Percentiles rank a stretch among this genome's conserved stretches.
phyloP scores from a whole-genome alignment of 2,888 invertebrate genomes.

The Lycaena phlaeas region DNA sequence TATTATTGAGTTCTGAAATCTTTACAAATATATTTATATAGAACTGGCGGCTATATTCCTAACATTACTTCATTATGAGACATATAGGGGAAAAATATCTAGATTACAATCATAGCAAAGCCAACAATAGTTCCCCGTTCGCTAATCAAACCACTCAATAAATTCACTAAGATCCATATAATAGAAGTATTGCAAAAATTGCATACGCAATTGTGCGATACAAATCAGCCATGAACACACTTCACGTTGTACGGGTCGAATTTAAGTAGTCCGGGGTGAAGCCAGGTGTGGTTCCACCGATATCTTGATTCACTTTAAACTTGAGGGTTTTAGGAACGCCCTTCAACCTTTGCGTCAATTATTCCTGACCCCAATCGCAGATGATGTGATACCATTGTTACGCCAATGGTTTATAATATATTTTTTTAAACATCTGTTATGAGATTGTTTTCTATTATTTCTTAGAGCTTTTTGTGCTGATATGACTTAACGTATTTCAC shows the following conservation, averaged over 20 bases:
- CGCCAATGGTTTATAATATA: constrained; percentile 49
- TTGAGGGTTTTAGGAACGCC: constrained; percentile 60
- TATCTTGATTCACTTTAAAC: constrained; percentile 64
- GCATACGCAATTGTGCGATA: constrained; percentile 27
- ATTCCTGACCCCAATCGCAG: constrained; percentile 69
- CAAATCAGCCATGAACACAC: constrained; percentile 52
- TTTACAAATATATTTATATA: no score
- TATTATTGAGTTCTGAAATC: no score
- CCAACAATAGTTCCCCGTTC: no score
- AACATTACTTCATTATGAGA: no score
- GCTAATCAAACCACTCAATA: no score
- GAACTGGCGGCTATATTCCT: no score
- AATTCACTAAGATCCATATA: no score
- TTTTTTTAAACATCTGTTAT: constrained; percentile 45
- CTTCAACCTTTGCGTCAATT: constrained; percentile 65
- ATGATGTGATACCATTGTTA: constrained; percentile 66
- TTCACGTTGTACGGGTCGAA: constrained; percentile 49
- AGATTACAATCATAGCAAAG: no score
- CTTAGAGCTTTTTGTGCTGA: not conserved
- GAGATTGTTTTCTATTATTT: constrained; percentile 28
- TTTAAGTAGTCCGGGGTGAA: constrained; percentile 48
- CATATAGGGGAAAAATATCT: no score
- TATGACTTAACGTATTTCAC: no score
- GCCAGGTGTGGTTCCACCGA: constrained; percentile 57
- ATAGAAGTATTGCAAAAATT: not conserved